Evolutionary conservation across 2,888 invertebrate species (phyloP).

Genomic region (Lordiphosa fenestrarum): DNA sequence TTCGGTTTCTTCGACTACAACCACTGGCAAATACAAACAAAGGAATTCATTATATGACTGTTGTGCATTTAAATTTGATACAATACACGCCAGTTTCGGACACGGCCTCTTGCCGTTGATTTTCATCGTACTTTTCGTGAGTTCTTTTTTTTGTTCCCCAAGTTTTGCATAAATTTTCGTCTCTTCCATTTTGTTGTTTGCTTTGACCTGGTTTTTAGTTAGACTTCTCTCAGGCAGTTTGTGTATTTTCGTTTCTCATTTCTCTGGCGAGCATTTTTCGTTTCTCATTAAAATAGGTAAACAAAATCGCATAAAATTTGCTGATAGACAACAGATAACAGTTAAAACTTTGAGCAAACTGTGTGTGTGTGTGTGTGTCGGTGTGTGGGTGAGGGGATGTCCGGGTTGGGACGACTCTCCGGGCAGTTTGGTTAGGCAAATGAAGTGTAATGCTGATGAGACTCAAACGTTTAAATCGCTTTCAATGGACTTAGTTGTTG

Average conservation of each 20-base stretch:
- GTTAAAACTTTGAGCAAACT: slow-evolving; percentile 68
- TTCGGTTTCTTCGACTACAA: slow-evolving; percentile 34
- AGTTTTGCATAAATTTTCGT: slow-evolving; percentile 73
- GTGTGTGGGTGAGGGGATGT: slow-evolving; percentile 5
- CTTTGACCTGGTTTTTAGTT: slow-evolving; percentile 72
- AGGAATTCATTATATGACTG: slow-evolving; percentile 71
- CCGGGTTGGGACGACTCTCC: slow-evolving; percentile 14
- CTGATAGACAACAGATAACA: slow-evolving; percentile 74
- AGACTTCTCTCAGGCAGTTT: slow-evolving; percentile 34
- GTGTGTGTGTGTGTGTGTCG: slow-evolving; percentile 12
- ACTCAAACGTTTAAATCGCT: slow-evolving; percentile 29
- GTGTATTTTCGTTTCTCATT: slow-evolving; percentile 27
- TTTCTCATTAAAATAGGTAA: slow-evolving; percentile 71
- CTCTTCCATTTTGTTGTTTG: slow-evolving; percentile 69
- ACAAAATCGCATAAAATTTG: slow-evolving; percentile 72
- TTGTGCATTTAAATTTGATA: slow-evolving; percentile 73
- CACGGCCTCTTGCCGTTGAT: slow-evolving; percentile 60
- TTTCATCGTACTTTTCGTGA: slow-evolving; percentile 60
- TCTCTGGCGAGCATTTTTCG: slow-evolving; percentile 53
- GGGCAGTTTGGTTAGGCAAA: slow-evolving; percentile 58
- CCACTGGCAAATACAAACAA: slow-evolving; percentile 57
- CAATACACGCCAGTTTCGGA: slow-evolving; percentile 67
- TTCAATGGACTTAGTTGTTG: slow-evolving; percentile 37
- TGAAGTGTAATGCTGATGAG: slow-evolving; percentile 49
- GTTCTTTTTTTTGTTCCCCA: slow-evolving; percentile 37